Conservation (phyloP, 2,113 vertebrate species). For the Brachyhypopomus occidentalis region DNA sequence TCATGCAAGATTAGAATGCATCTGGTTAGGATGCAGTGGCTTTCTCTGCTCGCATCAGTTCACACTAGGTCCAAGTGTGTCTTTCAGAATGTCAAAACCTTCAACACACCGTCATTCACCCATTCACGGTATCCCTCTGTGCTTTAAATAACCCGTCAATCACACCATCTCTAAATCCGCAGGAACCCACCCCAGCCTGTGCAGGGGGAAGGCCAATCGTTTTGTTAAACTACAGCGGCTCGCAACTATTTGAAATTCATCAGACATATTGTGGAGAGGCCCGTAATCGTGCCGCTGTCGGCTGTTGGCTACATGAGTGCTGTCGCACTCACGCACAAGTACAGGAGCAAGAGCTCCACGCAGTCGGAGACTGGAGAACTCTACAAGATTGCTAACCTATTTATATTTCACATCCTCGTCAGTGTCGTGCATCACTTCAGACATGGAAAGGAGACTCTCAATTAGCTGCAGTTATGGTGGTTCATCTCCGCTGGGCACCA, state of each 20-base stretch:
- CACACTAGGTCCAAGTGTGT: background rate
- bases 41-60: background rate
- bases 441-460: background rate
- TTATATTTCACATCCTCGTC: slow-evolving; percentile 25
- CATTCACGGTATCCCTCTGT: slow-evolving; percentile 33
- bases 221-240: slow-evolving; percentile 27
- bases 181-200: slow-evolving; percentile 18
- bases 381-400: slow-evolving; percentile 1
- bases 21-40: background rate
- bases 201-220: slow-evolving; percentile 11
- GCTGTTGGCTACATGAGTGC: slow-evolving; percentile 25
- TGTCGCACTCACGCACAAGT: slow-evolving; percentile 6
- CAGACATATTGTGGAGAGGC: background rate
- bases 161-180: slow-evolving; percentile 33
- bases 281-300: slow-evolving; percentile 20
- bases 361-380: slow-evolving; percentile 22
- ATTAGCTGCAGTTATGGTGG: background rate
- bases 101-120: slow-evolving; percentile 28
- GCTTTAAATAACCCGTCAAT: slow-evolving; percentile 49
- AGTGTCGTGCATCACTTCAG: slow-evolving; percentile 8
- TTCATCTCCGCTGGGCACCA: background rate
- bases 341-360: slow-evolving; percentile 25
- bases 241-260: slow-evolving; percentile 43
- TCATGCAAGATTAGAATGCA: slow-evolving; percentile 6
- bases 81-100: slow-evolving; percentile 31